A percentile compares a stretch with the other conserved stretches of the same genome.
phyloP scores from a whole-genome alignment of 1,140 invertebrate species.

The Scaptomyza graminum region DNA sequence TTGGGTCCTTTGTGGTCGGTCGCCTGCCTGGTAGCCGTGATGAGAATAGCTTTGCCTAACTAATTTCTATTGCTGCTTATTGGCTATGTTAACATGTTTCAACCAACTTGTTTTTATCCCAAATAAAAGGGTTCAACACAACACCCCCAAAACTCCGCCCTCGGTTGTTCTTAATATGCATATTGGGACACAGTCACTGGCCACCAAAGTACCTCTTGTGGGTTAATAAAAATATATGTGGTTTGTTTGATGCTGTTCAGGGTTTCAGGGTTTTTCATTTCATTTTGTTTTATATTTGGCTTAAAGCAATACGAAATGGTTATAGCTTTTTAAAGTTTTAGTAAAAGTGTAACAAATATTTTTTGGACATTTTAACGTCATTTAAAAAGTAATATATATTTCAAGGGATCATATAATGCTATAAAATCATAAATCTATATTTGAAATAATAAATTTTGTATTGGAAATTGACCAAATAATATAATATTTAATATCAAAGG shows the following conservation, averaged over 20 bases:
- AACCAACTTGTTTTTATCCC: slow-evolving; percentile 76
- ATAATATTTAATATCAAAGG: too few relatives aligned
- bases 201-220: slow-evolving; percentile 54
- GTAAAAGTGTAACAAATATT: too few relatives aligned
- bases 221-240: slow-evolving; percentile 80
- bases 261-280: slow-evolving; percentile 5
- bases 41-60: slow-evolving; percentile 79
- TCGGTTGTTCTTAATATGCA: slow-evolving; percentile 63
- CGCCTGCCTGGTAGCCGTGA: slow-evolving; percentile 65
- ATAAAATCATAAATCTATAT: too few relatives aligned
- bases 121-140: slow-evolving; percentile 64
- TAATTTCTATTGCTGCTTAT: slow-evolving; percentile 82
- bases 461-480: too few relatives aligned
- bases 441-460: too few relatives aligned
- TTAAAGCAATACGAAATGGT: too few relatives aligned
- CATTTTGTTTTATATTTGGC: neutral
- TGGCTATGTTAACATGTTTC: slow-evolving; percentile 82
- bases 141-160: slow-evolving; percentile 2
- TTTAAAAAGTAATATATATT: too few relatives aligned
- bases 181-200: slow-evolving; percentile 57
- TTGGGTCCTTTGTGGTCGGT: slow-evolving; percentile 81
- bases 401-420: too few relatives aligned
- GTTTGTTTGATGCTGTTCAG: slow-evolving; percentile 68
- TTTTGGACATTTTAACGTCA: too few relatives aligned
- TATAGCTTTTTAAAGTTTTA: too few relatives aligned